Evolutionary conservation across 2,113 vertebrate species (phyloP).

Genomic region (Scalopus aquaticus): DNA sequence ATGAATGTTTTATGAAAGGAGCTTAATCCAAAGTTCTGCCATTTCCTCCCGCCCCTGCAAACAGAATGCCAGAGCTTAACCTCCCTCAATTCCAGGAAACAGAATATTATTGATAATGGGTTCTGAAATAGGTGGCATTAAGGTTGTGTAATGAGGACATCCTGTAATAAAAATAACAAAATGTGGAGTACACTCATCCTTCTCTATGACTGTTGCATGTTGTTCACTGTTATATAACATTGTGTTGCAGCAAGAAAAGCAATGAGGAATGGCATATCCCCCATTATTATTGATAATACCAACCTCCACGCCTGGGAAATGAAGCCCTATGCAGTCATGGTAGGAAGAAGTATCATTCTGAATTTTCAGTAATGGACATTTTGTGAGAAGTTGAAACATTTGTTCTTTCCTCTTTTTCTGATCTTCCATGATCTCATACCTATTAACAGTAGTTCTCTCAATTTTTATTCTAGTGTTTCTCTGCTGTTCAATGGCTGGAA

Average conservation of each 20-base stretch:
- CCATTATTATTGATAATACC: constrained; percentile 90
- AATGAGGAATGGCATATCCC: constrained; percentile 88
- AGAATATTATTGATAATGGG: not conserved
- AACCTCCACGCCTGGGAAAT: constrained; percentile 91
- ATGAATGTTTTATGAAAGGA: not conserved
- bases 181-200: constrained; percentile 15
- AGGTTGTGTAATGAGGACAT: constrained; percentile 8
- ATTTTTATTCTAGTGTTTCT: not conserved
- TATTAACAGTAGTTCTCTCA: not conserved
- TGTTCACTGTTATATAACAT: constrained; percentile 76
- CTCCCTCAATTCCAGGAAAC: constrained; percentile 29
- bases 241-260: constrained; percentile 87
- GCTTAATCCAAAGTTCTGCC: not conserved
- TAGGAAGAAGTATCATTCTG: constrained; percentile 83
- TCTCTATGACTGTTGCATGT: constrained; percentile 40
- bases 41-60: not conserved
- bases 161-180: constrained; percentile 18
- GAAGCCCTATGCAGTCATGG: constrained; percentile 90
- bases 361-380: constrained; percentile 61
- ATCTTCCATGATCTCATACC: constrained; percentile 29
- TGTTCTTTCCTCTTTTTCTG: constrained; percentile 40
- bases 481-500: not conserved
- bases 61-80: not conserved
- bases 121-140: constrained; percentile 18
- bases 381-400: constrained; percentile 56